Conservation (phyloP, 2,888 invertebrate genomes). For the Nomada ruficornis region DNA sequence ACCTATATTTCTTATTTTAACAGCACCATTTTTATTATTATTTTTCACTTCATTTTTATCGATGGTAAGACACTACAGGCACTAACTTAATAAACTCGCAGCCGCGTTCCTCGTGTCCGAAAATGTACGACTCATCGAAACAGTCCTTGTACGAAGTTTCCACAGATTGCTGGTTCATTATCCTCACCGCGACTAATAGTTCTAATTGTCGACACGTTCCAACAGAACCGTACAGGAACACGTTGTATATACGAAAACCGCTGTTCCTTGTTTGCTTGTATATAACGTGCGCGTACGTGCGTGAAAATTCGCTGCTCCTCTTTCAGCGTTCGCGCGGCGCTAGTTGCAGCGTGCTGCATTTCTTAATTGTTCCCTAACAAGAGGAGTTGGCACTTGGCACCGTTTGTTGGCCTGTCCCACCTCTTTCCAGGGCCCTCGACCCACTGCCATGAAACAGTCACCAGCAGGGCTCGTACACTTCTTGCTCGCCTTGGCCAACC, state of each 20-base stretch:
- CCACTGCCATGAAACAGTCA: constrained; percentile 65
- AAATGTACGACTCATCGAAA: no score
- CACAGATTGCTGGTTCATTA: constrained; percentile 16
- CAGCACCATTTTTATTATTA: no score
- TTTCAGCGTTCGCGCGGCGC: constrained; percentile 37
- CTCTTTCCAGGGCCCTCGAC: constrained; percentile 69
- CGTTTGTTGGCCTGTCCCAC: constrained; percentile 75
- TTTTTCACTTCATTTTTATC: no score
- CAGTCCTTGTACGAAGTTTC: no score
- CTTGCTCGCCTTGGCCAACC: constrained; percentile 57
- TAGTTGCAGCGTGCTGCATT: constrained; percentile 77
- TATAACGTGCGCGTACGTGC: constrained; percentile 48
- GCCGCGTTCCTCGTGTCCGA: no score
- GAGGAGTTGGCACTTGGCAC: constrained; percentile 80
- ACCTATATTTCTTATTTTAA: no score
- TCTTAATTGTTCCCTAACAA: constrained; percentile 83
- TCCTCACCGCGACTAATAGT: constrained; percentile 40
- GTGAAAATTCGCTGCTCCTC: constrained; percentile 63
- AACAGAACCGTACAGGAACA: constrained; percentile 22
- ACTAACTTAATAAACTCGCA: no score
- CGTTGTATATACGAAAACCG: background rate
- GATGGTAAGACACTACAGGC: no score
- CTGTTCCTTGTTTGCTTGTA: background rate
- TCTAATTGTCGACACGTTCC: constrained; percentile 54
- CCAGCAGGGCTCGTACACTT: constrained; percentile 43